Evolutionary conservation across 2,797 vertebrate species (phyloP), one percentile per base, ranked within the genome.

Genomic region (Myoxocephalus aenaeus): DNA sequence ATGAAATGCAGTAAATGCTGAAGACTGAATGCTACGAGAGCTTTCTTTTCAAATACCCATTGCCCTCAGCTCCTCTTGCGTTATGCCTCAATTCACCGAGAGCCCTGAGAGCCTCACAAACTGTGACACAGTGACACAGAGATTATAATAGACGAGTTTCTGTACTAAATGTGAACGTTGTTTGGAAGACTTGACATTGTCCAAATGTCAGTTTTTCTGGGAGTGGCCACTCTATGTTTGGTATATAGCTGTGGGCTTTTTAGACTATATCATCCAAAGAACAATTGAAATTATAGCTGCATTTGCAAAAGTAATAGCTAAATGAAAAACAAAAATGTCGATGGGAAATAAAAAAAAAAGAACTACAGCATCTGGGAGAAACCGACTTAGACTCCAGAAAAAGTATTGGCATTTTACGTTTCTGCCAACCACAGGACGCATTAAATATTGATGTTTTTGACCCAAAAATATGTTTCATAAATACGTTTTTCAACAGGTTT

Each of bases 1-100:
- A 91, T 93, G 91, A 94, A 95, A 95, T 94, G 76, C 80, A 65
- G 70, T 89, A 91, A 94, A 94, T 93, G 75, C 48, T 89, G 82
- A 73, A 88, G 79, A 93, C 78, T 94, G 92, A 92, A 90, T 77
- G 70, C 86, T 93, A 85, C 82, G 83, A 73, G 84, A 77, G 82
- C 80, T 88, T 73, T 85, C 87, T 87, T 92, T 92, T 89, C 63
- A 87, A 89, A 90, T 71, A 72, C 61, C 74, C 77, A 67, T 64
- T 42, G 86, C 90, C 79, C 68, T 63, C 58, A 87, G 88, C 86
- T 80, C 56, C 46, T 84, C 79, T 86, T 77, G 73, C 51, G 71
- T 85, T 89, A 80, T 89, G 84, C 80, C 77, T 91, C 85, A 73
- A 80, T 73, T 84, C 82, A 88, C 86, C 87, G 79, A 92, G 77